These are phyloP conservation scores for Urechis unicinctus DNA, from an alignment of 2,888 invertebrate genomes.

Conservation along the genomic window DNA sequence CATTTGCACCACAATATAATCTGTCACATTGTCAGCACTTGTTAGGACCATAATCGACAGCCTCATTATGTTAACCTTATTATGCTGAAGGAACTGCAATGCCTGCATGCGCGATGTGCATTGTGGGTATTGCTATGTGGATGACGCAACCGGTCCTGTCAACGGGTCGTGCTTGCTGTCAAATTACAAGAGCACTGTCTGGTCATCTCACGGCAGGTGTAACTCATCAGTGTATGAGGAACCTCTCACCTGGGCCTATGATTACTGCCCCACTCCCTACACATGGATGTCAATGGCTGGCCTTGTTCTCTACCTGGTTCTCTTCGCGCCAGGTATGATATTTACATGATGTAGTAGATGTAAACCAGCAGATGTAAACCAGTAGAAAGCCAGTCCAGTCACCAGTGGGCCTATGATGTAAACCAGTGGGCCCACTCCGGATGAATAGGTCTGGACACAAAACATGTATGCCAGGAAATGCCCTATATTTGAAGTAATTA, in stretches of 20 bases:
- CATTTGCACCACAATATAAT: neutral
- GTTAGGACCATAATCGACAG: neutral
- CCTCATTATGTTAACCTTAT: no score
- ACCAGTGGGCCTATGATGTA: no score
- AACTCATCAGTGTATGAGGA: constrained; percentile 25
- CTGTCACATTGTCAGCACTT: neutral
- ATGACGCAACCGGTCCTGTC: constrained; percentile 20
- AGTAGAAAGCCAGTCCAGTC: neutral
- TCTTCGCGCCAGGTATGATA: constrained; percentile 48
- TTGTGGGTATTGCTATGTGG: constrained; percentile 54
- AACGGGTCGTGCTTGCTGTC: constrained; percentile 49
- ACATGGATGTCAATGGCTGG: constrained; percentile 49
- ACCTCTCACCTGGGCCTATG: constrained; percentile 45
- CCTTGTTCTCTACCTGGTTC: constrained; percentile 48
- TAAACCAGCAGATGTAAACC: no score
- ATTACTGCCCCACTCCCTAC: constrained; percentile 47
- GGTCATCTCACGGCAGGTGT: constrained; percentile 41
- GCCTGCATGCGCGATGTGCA: constrained; percentile 49
- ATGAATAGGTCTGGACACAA: no score
- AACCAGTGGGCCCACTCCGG: no score
- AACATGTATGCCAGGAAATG: no score
- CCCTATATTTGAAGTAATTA: no score
- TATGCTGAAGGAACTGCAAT: constrained; percentile 44
- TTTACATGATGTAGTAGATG: no score
- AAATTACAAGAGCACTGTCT: constrained; percentile 34